These are phyloP conservation scores for Pipistrellus nathusii DNA, from an alignment of 2,797 vertebrate genomes.

Conservation along the genomic window DNA sequence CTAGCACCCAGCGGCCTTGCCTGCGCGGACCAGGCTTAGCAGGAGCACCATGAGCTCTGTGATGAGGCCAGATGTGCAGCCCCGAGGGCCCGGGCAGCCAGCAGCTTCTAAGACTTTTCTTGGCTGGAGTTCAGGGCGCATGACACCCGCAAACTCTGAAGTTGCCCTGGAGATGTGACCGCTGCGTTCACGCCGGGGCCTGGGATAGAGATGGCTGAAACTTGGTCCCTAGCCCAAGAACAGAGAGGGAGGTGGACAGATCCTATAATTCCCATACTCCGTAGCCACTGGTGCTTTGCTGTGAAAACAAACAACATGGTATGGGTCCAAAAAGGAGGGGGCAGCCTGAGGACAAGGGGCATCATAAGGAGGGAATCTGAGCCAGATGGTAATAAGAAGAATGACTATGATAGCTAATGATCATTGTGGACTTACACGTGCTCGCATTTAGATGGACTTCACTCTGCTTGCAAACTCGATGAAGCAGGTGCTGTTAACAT, in stretches of 20 bases:
- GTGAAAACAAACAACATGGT: too few relatives aligned
- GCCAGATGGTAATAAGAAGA: background rate
- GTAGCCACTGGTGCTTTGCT: background rate
- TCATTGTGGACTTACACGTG: background rate
- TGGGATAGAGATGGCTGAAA: background rate
- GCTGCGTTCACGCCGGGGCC: background rate
- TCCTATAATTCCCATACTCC: fast-evolving
- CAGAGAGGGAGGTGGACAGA: background rate
- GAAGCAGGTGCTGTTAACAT: background rate
- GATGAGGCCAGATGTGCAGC: background rate
- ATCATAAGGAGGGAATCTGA: background rate
- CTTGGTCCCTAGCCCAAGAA: background rate
- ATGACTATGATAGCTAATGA: background rate
- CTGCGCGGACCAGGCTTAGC: fast-evolving
- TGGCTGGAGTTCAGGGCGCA: background rate
- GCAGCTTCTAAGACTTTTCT: background rate
- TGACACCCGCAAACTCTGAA: background rate
- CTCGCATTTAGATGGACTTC: background rate
- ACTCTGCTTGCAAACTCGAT: background rate
- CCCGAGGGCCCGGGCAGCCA: background rate
- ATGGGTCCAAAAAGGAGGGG: background rate
- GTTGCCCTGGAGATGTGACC: background rate
- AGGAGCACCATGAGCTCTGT: background rate
- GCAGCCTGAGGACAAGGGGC: too few relatives aligned
- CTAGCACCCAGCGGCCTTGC: too few relatives aligned